Base-by-base conservation (phyloP, 2,888 invertebrate genomes). In the Spilarctia lutea region DNA sequence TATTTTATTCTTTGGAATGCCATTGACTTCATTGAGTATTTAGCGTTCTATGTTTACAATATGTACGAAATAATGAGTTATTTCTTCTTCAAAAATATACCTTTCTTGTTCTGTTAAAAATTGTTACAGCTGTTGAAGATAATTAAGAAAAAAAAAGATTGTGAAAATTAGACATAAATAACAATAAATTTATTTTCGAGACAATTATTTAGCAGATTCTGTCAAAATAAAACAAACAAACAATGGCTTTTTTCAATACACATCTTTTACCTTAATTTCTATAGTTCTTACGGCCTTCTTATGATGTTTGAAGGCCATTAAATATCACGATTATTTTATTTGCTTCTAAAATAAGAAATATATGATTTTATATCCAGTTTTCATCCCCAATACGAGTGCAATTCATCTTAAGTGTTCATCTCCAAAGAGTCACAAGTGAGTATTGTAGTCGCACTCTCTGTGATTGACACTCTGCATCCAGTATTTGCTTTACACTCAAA, bases 401-500 rank as follows among this genome's bases (percentile, higher is more conserved):
- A 80, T 83, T 35, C 24, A 75, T 68, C 66, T 73, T 73, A 68
- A 79, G 71, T 71, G 73, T 74, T 82, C 79, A 79, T 75, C 76
- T 77, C 72, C 48, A 71, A 68, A 68, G 48, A 68, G 52, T 68
- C 30, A 69, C 72, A 75, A 81, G 83, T 79, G 70, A 11, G 72
- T 71, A 81, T 83, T 82, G 81, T 82, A 71, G 60, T 65, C 77
- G 33, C 69, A 83, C 83, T 81, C 82, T 75, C 65, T 35, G 60
- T 76, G 83, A 81, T 83, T 83, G 83, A 79, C 78, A 74, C 75
- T 76, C 73, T 71, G 72, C 73, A 71, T 63, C 70, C 56, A 69
- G 78, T 85, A 78, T 85, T 85, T 85, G 76, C 65, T 74, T 45
- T 79, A 77, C 81, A 77, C 79, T 78, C 68, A 68, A 52, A 78